Conservation (phyloP, 2,797 vertebrate species). For the Forpus xanthops region DNA sequence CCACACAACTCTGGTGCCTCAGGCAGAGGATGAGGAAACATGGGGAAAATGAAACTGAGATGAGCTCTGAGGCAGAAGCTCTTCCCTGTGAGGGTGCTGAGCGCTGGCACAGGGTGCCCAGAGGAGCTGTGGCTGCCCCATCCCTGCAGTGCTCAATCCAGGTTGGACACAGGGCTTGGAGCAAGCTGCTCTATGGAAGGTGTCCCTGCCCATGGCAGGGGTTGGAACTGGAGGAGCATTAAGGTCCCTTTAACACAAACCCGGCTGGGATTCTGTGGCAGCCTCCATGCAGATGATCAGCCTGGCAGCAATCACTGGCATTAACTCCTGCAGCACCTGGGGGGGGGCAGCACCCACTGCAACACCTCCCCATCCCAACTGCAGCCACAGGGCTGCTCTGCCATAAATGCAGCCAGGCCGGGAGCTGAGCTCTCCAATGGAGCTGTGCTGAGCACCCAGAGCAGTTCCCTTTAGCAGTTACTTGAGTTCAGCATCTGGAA, state of each 20-base stretch:
- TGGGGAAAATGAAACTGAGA: background rate
- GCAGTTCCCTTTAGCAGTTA: accelerated
- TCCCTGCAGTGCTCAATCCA: too few relatives aligned
- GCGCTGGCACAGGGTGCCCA: background rate
- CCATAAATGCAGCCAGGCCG: background rate
- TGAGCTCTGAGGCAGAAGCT: background rate
- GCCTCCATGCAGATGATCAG: background rate
- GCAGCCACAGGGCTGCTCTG: background rate
- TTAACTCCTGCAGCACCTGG: background rate
- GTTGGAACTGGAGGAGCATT: accelerated
- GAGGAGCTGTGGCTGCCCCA: background rate
- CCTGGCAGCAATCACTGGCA: background rate
- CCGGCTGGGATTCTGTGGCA: background rate
- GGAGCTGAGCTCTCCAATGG: accelerated
- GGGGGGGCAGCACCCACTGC: background rate
- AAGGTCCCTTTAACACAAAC: background rate
- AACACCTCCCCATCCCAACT: background rate
- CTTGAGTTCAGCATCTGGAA: accelerated
- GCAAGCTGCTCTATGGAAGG: background rate
- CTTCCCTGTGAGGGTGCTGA: background rate
- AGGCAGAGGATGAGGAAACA: background rate
- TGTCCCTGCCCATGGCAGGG: background rate
- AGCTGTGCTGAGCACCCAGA: accelerated
- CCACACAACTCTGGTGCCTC: accelerated
- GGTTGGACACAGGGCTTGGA: background rate